Evolutionary conservation across 2,888 invertebrate species (phyloP), one percentile per base, ranked within the genome.

Genomic region (Synergus itoensis): DNA sequence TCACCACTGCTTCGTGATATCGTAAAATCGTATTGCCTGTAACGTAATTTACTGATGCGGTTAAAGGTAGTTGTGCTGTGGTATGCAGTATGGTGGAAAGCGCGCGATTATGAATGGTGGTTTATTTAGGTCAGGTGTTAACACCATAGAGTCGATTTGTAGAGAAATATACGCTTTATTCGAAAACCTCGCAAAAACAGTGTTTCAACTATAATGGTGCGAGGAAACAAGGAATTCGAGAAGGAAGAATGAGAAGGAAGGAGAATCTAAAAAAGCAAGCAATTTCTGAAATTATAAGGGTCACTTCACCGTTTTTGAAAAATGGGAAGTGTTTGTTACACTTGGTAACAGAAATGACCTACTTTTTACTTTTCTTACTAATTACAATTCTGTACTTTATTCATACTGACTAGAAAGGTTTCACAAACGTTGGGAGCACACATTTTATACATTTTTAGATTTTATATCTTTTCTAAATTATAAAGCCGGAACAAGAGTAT

Each of bases 71-170:
- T 43, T 43, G 45, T 45, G 45, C 28, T 67, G 67, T 67, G 45
- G 67, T 45, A 21, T 45, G 18, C 21, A 43, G 40, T 7, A 64
- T 41, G 64, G 64, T 8, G 11, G 36, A n/a, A 64, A 62, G 65
- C 21, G 41, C 79, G 79, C 81, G 79, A 83, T 86, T 84, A 85
- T 86, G 79, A 79, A 76, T 83, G 85, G 79, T 83, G 86, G 87
- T 87, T 89, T 89, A 90, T 90, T 90, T 87, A 48, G 48, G 48
- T 48, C 48, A 12, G 7, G 85, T 83, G 87, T 89, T 87, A 88
- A 85, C 86, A 87, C 77, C 80, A 82, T 79, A 84, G 83, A 78
- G 81, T 36, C 14, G 7, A 63, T 36, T 7, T n/a, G 5, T n/a
- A 12, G n/a, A 48, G n/a, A 48, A 48, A 48, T n/a, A n/a, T 16